These are phyloP conservation scores for Trematocara macrostoma DNA, from an alignment of 2,113 vertebrate species.

Conservation along the genomic window DNA sequence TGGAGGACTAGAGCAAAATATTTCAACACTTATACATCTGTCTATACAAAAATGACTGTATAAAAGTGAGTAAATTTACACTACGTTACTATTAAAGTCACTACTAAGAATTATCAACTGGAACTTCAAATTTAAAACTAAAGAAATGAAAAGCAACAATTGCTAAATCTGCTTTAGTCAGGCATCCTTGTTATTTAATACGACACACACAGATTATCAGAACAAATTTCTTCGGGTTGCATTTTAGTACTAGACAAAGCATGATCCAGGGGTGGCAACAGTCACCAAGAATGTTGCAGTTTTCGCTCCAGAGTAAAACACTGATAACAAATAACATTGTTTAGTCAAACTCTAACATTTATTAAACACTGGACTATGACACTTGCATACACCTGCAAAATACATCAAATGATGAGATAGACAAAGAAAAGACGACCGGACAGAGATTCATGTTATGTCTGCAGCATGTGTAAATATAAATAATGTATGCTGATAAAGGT, in stretches of 20 bases:
- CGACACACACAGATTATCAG: not conserved
- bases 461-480: not conserved
- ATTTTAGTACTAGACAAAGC: not conserved
- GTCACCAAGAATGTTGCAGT: not conserved
- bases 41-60: not conserved
- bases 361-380: not conserved
- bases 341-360: rapidly evolving
- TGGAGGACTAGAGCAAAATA: not conserved
- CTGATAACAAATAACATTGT: not conserved
- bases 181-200: rapidly evolving
- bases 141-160: not conserved
- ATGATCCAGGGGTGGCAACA: too few relatives aligned
- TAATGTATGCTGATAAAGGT: not conserved
- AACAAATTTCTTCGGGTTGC: not conserved
- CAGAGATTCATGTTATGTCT: not conserved
- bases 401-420: not conserved
- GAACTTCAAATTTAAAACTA: not conserved
- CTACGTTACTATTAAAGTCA: rapidly evolving
- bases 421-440: not conserved
- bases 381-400: not conserved
- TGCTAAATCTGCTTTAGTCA: not conserved
- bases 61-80: not conserved
- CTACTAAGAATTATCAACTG: not conserved
- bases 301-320: not conserved
- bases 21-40: rapidly evolving